Base-by-base conservation (phyloP, 2,797 vertebrate species). In the Austrolebias charrua region DNA sequence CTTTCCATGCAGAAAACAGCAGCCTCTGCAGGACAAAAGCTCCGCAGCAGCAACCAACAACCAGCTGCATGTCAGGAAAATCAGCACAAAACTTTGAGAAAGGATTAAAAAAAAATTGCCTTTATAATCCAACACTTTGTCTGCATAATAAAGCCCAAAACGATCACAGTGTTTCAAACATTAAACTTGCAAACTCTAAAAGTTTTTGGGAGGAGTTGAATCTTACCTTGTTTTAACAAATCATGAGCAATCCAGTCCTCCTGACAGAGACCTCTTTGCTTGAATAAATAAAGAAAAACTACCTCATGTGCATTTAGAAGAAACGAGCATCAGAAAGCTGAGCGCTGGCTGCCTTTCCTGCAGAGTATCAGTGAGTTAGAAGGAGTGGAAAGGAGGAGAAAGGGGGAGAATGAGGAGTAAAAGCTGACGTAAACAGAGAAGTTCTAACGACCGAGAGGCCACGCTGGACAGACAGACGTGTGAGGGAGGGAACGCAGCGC, bases 1-100 rank as follows among this genome's bases (percentile, higher is more conserved):
- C 38, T 57, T 16, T 46, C 38, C 47, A 56, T n/a, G 33, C 51
- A 67, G 75, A 75, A 63, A 69, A 78, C 79, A 85, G 82, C 79
- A 66, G 46, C 79, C 80, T 81, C 78, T 86, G 71, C 83, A 84
- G 83, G 86, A 81, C 75, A 52, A 55, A 47, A 75, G 1, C 52
- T 60, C 38, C 0, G 16, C 64, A 70, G 47, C 0, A 68, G 24
- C 65, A 52, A 35, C 49, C 53, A 55, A 20, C 5, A 24, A 40
- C 40, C 31, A 29, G 8, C 28, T 18, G 11, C 43, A 12, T 12
- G 38, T 40, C 2, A 46, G 49, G n/a, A 40, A 7, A 52, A 20
- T 24, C 13, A 54, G 47, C 5, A 1, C 56, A 16, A 3, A 20
- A 42, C 38, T 46, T n/a, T 3, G n/a, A 5, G 24, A 9, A 42